Evolutionary conservation across 2,888 invertebrate genomes (phyloP), one percentile per base, ranked within the genome.

Genomic region (Chaitophorus viminalis): DNA sequence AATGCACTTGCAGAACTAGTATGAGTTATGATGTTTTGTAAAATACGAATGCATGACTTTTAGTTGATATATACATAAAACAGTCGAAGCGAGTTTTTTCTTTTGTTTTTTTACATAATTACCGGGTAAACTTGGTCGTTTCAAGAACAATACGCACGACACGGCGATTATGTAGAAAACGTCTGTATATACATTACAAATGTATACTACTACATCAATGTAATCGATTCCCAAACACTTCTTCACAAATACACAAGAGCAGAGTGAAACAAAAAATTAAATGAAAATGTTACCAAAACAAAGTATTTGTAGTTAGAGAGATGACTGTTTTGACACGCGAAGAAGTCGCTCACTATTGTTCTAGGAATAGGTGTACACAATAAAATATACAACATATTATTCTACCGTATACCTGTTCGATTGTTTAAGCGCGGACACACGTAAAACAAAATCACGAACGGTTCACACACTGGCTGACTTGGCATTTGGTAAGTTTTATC

Each of bases 391-490:
- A 46, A 46, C 46, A 14, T 14, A 46, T 46, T 46, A 46, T 46
- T 46, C 46, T 46, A n/a, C 25, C 39, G n/a, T 33, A 21, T 29
- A 9, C 14, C n/a, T n/a, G n/a, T n/a, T 68, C 65, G 21, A 81
- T 81, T 81, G 68, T 81, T 68, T 29, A 17, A 18, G 39, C 14
- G 46, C 11, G 39, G 36, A 14, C 25, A 33, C 31, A 36, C 33
- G 79, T 18, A 81, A 68, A 39, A 79, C 14, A 17, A 29, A 33
- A 70, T 29, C 29, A 33, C 31, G 17, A 39, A n/a, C 39, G 39
- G 74, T 81, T 81, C 83, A 75, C 83, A 83, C 75, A 60, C 83
- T 4, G 29, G 33, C 86, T 86, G 86, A 87, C 87, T 81, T 11
- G 65, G 74, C 87, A 70, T 78, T 77, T 77, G 77, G 1, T 52